A percentile compares a stretch with the other conserved stretches of the same genome.
phyloP scores from a whole-genome alignment of 2,797 vertebrate species.

The Otus scops region DNA sequence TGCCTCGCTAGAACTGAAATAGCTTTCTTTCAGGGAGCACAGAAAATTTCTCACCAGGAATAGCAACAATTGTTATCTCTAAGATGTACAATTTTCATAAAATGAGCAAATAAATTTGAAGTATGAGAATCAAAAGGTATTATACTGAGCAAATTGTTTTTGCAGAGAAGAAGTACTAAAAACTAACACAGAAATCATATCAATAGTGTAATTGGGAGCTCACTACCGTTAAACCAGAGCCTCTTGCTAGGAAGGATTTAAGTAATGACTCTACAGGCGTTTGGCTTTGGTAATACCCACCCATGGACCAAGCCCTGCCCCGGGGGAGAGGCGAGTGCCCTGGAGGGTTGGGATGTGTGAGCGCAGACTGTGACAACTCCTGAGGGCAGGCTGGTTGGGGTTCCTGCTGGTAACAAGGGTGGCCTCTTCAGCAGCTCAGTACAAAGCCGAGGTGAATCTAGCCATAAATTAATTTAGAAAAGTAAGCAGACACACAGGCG shows the following conservation, averaged over 20 bases:
- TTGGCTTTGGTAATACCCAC: fast-evolving
- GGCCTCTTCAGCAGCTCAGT: background rate
- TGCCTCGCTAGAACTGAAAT: fast-evolving
- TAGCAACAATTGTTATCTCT: background rate
- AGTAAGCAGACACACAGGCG: background rate
- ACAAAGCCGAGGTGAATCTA: fast-evolving
- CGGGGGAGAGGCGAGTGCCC: fast-evolving
- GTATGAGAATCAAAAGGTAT: background rate
- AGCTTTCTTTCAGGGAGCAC: background rate
- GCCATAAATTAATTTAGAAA: background rate
- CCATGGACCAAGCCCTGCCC: background rate
- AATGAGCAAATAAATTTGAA: background rate
- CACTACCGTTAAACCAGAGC: background rate
- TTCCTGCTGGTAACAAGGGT: background rate
- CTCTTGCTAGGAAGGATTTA: background rate
- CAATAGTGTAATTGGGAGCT: background rate
- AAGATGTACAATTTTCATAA: background rate
- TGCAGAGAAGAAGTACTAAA: background rate
- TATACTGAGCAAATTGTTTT: background rate
- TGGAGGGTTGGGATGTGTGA: fast-evolving
- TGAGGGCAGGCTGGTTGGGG: fast-evolving
- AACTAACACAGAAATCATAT: background rate
- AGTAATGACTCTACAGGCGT: background rate
- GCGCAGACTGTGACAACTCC: fast-evolving
- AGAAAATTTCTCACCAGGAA: background rate